Evolutionary conservation across 2,888 invertebrate species (phyloP), one percentile per base, ranked within the genome.

Genomic region (Itoplectis maculator): DNA sequence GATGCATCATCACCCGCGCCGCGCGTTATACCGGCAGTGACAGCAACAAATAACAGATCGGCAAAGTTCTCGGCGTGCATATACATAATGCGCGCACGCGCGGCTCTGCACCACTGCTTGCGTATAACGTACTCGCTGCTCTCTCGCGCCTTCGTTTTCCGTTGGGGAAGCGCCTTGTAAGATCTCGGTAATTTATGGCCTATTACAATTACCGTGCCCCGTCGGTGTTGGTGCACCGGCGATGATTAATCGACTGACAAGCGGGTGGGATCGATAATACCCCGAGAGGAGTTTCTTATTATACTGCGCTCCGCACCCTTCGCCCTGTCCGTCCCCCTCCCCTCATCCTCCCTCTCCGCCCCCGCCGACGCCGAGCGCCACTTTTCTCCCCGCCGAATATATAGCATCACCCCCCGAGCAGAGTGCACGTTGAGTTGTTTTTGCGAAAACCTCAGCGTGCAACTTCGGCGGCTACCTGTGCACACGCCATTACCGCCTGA

Each of bases 121-220:
- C 37, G 15, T 2, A 11, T 15, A n/a, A 18, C 42, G 15, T 23
- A 35, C 66, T 47, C n/a, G 65, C 42, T 65, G n/a, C 15, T 40
- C 23, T 54, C 15, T 42, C 54, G 45, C 29, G 29, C 29, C 42
- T 45, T 20, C n/a, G n/a, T 35, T 59, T 35, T 18, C 77, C 54
- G 70, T 82, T 82, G 77, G 81, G 82, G 29, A n/a, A n/a, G 29
- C 29, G 3, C 83, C 83, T 87, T 85, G 86, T 88, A 86, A 87
- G 85, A 88, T 85, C 84, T 83, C 63, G 86, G 86, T 88, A 87
- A 88, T 87, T 88, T 88, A 88, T 87, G 85, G 84, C 86, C 85
- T 86, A 87, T 88, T 88, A 88, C 87, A 86, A 88, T 88, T 88
- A 86, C 86, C n/a, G n/a, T n/a, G n/a, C n/a, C 82, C 70, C 79